Base-by-base conservation (phyloP, 53 echinoderm and acorn worm species). In the Antedon mediterranea region DNA sequence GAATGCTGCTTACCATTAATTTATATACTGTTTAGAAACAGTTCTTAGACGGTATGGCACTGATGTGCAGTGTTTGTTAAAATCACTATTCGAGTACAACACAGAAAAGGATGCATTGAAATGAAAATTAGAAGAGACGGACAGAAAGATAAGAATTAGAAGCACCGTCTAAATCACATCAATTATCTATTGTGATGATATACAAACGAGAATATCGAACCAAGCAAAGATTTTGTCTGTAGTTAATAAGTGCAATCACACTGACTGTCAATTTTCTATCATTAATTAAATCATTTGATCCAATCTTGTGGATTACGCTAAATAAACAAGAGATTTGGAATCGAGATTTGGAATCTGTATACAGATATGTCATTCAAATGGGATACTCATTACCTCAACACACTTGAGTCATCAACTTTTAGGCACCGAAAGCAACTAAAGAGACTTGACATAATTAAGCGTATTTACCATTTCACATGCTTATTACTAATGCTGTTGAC, bases 401-500 rank as follows among this genome's bases (percentile, higher is more conserved):
- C 57, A 57, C n/a, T n/a, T n/a, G 23, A 57, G 57, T 57, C 57
- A 18, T 6, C 57, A 57, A 57, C 23, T 57, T 11, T 57, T 3
- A 57, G 23, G 20, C 57, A 57, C 11, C 9, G 2, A 23, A 57
- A 57, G 23, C 57, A 57, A 23, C 57, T 57, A 26, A 57, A 18
- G 20, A 8, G 57, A 57, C 57, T 57, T 57, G 23, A 18, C 1
- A 13, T 57, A 11, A 71, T 0, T 34, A 80, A 30, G n/a, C 75
- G 33, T 72, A 74, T 74, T 29, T 74, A 20, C 79, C 85, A 34
- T 15, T 84, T 0, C 79, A 80, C 30, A 57, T 57, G 26, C 28
- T 79, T 7, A 43, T 78, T 5, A 3, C 79, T 7, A 33, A 73
- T 75, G 85, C 79, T 74, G 71, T 84, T 30, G 85, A 80, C 75